These are phyloP conservation scores for Druceiella hillmani DNA, from an alignment of 2,888 invertebrate genomes.

Conservation along the genomic window DNA sequence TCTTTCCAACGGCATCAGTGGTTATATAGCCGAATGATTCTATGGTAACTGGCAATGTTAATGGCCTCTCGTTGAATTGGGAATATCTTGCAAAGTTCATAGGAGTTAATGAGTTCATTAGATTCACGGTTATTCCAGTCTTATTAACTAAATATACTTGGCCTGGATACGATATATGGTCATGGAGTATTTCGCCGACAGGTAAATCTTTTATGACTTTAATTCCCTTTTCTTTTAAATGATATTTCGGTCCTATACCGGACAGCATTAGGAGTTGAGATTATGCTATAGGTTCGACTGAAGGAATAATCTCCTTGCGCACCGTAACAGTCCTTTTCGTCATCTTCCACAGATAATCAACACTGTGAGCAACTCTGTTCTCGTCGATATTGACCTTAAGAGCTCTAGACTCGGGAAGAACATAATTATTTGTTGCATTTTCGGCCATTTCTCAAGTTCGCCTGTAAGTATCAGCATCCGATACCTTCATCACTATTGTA, in stretches of 20 bases:
- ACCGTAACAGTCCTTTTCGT: too few species aligned
- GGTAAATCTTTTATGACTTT: conserved; percentile 55
- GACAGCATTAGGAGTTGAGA: conserved; percentile 69
- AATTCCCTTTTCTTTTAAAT: conserved; percentile 53
- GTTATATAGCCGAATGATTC: conserved; percentile 56
- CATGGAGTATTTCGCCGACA: conserved; percentile 63
- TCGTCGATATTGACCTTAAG: too few species aligned
- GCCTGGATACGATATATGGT: conserved; percentile 59
- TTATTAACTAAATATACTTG: conserved; percentile 50
- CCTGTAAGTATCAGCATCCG: too few species aligned
- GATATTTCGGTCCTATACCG: conserved; percentile 59
- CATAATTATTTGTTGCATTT: too few species aligned
- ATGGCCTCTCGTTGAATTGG: conserved; percentile 45
- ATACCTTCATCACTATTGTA: too few species aligned
- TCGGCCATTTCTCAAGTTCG: too few species aligned
- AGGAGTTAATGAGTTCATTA: conserved; percentile 32
- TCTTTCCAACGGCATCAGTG: conserved; percentile 51
- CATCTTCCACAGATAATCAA: too few species aligned
- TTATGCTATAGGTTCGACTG: conserved; percentile 73
- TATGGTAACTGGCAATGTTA: conserved; percentile 50
- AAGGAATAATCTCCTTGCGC: conserved; percentile 57
- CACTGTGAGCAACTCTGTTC: too few species aligned
- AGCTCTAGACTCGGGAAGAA: too few species aligned
- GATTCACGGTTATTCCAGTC: conserved; percentile 33
- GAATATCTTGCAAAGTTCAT: conserved; percentile 35